These are phyloP conservation scores for Rhagoletis pomonella DNA, from an alignment of 1,140 invertebrate species.

Conservation along the genomic window DNA sequence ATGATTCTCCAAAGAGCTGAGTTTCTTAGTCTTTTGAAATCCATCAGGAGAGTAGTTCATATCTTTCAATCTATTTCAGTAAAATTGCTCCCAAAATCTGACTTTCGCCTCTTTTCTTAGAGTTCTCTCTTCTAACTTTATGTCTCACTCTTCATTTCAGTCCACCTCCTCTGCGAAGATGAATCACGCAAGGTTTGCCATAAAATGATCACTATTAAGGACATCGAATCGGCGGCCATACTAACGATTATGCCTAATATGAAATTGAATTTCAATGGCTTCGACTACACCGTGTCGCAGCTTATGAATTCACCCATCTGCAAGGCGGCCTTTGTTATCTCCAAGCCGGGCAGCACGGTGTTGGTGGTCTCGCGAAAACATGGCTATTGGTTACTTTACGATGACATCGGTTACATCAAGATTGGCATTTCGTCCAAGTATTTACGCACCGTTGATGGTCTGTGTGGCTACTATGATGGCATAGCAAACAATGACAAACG, in stretches of 20 bases:
- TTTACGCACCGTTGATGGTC: slow-evolving; percentile 80
- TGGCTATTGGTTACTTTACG: slow-evolving; percentile 84
- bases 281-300: slow-evolving; percentile 80
- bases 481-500: slow-evolving; percentile 80
- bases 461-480: slow-evolving; percentile 87
- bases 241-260: slow-evolving; percentile 76
- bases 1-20: no score
- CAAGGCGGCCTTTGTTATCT: slow-evolving; percentile 80
- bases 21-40: no score
- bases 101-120: neutral
- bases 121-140: no score
- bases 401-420: slow-evolving; percentile 81
- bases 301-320: slow-evolving; percentile 78
- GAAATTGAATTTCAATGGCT: slow-evolving; percentile 80
- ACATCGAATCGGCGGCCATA: slow-evolving; percentile 64
- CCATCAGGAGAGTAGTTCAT: no score
- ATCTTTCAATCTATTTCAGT: neutral
- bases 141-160: slow-evolving; percentile 49
- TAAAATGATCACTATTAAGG: slow-evolving; percentile 76
- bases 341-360: slow-evolving; percentile 80
- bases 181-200: slow-evolving; percentile 77
- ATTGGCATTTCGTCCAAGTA: slow-evolving; percentile 81
- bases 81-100: slow-evolving; percentile 54
- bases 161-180: slow-evolving; percentile 68
- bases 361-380: slow-evolving; percentile 81